Conservation (phyloP, 2,113 vertebrate species). For the Lampris incognitus region DNA sequence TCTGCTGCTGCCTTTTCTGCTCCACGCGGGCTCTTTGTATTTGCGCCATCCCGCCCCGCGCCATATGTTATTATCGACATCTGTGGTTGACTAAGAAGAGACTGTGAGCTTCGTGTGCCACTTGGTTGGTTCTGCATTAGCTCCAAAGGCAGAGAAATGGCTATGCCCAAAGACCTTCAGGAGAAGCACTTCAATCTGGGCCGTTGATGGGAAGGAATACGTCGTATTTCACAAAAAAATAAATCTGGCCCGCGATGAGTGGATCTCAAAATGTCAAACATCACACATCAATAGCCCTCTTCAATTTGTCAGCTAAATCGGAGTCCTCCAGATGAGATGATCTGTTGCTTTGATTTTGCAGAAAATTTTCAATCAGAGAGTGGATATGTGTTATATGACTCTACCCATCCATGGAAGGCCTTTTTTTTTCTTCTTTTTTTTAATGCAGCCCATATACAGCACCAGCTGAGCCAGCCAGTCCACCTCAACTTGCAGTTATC, state of each 20-base stretch:
- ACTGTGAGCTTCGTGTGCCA: slow-evolving; percentile 35
- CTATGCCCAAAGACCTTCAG: slow-evolving; percentile 13
- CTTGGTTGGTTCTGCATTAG: slow-evolving; percentile 48
- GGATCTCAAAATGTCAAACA: slow-evolving; percentile 56
- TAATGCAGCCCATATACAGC: slow-evolving; percentile 25
- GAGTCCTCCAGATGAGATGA: slow-evolving; percentile 31
- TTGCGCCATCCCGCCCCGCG: slow-evolving; percentile 38
- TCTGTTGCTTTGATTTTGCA: slow-evolving; percentile 16
- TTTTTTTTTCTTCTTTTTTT: slow-evolving; percentile 6
- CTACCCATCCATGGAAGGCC: slow-evolving; percentile 9
- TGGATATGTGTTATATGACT: slow-evolving; percentile 13
- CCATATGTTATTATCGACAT: slow-evolving; percentile 47
- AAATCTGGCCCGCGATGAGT: slow-evolving; percentile 12
- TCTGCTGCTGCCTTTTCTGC: slow-evolving; percentile 35
- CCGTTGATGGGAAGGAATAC: slow-evolving; percentile 11
- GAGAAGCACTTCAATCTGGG: slow-evolving; percentile 23
- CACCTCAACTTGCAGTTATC: background rate
- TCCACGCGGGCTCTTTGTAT: slow-evolving; percentile 39
- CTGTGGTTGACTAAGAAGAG: slow-evolving; percentile 10
- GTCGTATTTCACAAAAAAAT: slow-evolving; percentile 44
- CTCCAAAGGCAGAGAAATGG: slow-evolving; percentile 20
- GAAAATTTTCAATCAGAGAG: slow-evolving; percentile 39
- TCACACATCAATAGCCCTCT: slow-evolving; percentile 38
- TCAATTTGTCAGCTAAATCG: slow-evolving; percentile 50
- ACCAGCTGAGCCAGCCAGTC: background rate